Base-by-base conservation (phyloP, 2,888 invertebrate species). In the Ethmia dodecea region DNA sequence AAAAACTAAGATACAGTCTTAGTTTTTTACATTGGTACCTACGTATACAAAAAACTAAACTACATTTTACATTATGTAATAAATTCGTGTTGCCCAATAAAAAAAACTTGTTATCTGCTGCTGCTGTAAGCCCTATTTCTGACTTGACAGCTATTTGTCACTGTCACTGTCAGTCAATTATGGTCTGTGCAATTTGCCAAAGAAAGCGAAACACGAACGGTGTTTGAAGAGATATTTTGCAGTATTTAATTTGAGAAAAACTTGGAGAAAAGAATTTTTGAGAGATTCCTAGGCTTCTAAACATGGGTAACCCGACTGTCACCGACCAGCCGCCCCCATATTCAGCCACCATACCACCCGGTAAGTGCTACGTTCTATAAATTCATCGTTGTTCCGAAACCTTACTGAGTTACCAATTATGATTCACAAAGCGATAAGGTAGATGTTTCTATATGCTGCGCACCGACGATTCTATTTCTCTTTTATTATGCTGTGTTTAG, bases 301-400 rank as follows among this genome's bases (percentile, higher is more conserved):
- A 52, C 42, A 81, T 80, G 80, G 83, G 81, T 28, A 76, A 83
- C 44, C 72, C 75, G 14, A 65, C 64, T 20, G 61, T 78, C 34
- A 81, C 61, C 16, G 84, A 76, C 20, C 79, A 76, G 35, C 89
- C 88, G 8, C 89, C 88, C 1, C 87, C 88, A 4, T 88, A 88
- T 54, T 86, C 88, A 0, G 87, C 88, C 11, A 53, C 74, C 10
- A 47, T 68, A 37, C 63, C 60, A 24, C 65, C 69, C 64, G 74
- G 84, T 83, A 63, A 57, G 49, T 30, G 11, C 33, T 37, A 38
- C 35, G 27, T 33, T 26, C 22, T 30, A 31, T 28, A 43, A 49
- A 49, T 50, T 42, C 47, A 39, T 33, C n/a, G n/a, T n/a, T n/a
- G n/a, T n/a, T n/a, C n/a, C n/a, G 50, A 60, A 60, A 55, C 51